Evolutionary conservation across 2,797 vertebrate genomes (phyloP).

Genomic region (Semaprochilodus insignis): DNA sequence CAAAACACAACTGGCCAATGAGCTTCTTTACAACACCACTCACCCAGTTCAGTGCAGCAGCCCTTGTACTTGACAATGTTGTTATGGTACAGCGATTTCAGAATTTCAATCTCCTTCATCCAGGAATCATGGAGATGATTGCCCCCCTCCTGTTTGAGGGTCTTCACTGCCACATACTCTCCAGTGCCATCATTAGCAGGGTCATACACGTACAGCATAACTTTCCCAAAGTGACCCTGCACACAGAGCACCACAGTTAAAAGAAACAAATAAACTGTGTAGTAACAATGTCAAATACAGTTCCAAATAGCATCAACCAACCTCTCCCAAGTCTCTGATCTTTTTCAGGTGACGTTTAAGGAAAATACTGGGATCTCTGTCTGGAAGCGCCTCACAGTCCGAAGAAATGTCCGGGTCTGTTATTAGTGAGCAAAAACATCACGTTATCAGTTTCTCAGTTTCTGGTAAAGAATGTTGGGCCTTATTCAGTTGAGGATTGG

Average conservation of each 20-base stretch:
- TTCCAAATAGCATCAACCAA: slow-evolving; percentile 60
- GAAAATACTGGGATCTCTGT: slow-evolving; percentile 84
- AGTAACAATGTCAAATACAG: neutral
- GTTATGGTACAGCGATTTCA: slow-evolving; percentile 88
- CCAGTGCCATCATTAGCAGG: slow-evolving; percentile 90
- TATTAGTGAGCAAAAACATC: neutral
- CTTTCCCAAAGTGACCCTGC: slow-evolving; percentile 95
- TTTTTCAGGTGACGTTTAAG: slow-evolving; percentile 92
- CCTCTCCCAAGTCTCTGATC: slow-evolving; percentile 88
- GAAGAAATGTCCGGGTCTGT: slow-evolving; percentile 84
- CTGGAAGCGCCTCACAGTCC: slow-evolving; percentile 70
- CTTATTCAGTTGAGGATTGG: neutral
- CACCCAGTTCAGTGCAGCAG: slow-evolving; percentile 90
- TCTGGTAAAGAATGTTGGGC: neutral
- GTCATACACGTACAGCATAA: slow-evolving; percentile 90
- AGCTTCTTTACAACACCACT: slow-evolving; percentile 30
- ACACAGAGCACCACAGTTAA: slow-evolving; percentile 19
- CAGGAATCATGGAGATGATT: slow-evolving; percentile 79
- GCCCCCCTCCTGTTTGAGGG: slow-evolving; percentile 85
- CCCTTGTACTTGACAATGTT: slow-evolving; percentile 97
- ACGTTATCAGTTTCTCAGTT: neutral
- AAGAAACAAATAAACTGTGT: neutral
- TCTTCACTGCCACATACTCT: slow-evolving; percentile 91
- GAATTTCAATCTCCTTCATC: slow-evolving; percentile 90
- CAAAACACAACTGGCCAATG: too few species aligned